Conservation (phyloP, 2,797 vertebrate genomes). For the Valencia hispanica region DNA sequence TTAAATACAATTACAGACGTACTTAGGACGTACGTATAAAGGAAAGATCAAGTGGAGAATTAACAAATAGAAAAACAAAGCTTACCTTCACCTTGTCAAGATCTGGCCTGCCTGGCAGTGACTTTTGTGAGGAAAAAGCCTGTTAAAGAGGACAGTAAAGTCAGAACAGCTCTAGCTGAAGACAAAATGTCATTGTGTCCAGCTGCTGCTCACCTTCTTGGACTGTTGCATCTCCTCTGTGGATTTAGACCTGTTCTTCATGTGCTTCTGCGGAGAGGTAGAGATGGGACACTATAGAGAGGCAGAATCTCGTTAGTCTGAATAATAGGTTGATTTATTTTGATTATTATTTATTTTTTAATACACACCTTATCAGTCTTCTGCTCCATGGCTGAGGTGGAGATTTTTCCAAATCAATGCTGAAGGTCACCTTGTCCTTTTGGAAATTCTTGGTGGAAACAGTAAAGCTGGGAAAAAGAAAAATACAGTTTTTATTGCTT, state of each 20-base stretch:
- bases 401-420: slow-evolving; percentile 9
- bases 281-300: slow-evolving; percentile 68
- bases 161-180: background rate
- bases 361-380: slow-evolving; percentile 70
- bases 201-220: slow-evolving; percentile 78
- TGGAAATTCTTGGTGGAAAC: slow-evolving; percentile 8
- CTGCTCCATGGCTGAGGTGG: slow-evolving; percentile 73
- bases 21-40: background rate
- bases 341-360: background rate
- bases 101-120: slow-evolving; percentile 84
- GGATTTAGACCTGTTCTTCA: slow-evolving; percentile 87
- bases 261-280: slow-evolving; percentile 85
- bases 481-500: background rate
- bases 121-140: slow-evolving; percentile 87
- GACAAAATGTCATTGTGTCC: background rate
- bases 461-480: slow-evolving; percentile 15
- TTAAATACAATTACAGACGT: background rate
- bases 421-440: slow-evolving; percentile 19
- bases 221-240: slow-evolving; percentile 86
- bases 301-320: background rate
- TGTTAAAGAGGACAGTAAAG: slow-evolving; percentile 42
- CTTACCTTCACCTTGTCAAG: slow-evolving; percentile 83
- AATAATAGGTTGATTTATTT: too few relatives aligned
- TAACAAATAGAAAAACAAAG: background rate
- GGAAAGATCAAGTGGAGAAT: background rate